Percentiles rank a stretch among this genome's conserved stretches.
These are phyloP conservation scores for Phrixothrix hirtus DNA, from an alignment of 2,888 invertebrate species.

Conservation along the genomic window DNA sequence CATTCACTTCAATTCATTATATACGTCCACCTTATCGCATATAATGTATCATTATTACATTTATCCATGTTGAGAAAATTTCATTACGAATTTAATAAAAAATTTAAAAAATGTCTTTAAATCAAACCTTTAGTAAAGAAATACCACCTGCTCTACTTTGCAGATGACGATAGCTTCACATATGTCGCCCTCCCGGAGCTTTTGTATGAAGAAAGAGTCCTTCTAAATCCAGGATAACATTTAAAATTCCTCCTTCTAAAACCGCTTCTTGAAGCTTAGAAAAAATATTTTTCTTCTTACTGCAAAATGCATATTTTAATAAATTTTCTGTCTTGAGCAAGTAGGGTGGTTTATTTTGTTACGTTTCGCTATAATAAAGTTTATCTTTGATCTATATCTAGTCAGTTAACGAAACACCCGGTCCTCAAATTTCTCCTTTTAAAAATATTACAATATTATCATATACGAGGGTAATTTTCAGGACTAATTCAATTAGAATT, in stretches of 20 bases:
- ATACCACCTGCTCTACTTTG: constrained; percentile 14
- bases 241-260: constrained; percentile 47
- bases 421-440: too few species aligned
- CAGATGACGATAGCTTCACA: constrained; percentile 29
- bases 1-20: neutral
- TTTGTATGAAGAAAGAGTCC: constrained; percentile 26
- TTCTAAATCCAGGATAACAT: constrained; percentile 44
- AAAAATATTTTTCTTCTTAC: constrained; percentile 47
- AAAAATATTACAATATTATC: too few species aligned
- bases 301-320: constrained; percentile 48
- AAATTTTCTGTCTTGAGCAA: constrained; percentile 14
- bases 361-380: neutral
- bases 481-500: too few species aligned
- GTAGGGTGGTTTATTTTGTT: neutral
- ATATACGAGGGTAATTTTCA: too few species aligned
- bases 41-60: neutral
- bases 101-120: neutral
- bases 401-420: too few species aligned
- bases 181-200: constrained; percentile 29
- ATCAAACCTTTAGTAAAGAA: constrained; percentile 9
- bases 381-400: neutral
- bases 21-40: neutral
- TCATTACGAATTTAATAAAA: neutral
- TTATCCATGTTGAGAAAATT: neutral
- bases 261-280: constrained; percentile 39